Conservation (phyloP, 2,888 invertebrate genomes). For the Lithophane leautieri region DNA sequence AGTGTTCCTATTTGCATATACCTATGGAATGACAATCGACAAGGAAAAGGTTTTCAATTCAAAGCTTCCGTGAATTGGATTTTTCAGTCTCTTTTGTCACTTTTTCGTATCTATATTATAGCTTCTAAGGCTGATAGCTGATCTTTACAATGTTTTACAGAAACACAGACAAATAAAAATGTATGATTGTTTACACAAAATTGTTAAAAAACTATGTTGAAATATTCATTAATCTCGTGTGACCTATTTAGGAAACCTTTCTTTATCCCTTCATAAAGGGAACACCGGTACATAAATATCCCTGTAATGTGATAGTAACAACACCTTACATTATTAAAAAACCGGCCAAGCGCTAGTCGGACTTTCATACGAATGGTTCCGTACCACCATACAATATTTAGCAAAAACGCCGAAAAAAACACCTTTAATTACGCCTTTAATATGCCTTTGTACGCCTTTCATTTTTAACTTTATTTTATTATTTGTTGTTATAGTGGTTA, state of each 20-base stretch:
- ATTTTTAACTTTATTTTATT: no score
- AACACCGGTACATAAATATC: neutral
- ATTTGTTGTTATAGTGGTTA: no score
- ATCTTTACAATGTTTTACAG: neutral
- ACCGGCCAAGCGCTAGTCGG: no score
- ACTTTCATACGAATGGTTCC: no score
- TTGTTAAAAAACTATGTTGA: neutral
- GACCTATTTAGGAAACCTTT: neutral
- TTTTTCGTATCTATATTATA: neutral
- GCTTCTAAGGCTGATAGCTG: no score
- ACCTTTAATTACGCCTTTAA: no score
- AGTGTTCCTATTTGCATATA: neutral
- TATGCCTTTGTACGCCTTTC: no score
- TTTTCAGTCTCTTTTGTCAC: neutral
- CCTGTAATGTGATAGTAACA: neutral
- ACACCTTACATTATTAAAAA: neutral
- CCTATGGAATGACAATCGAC: conserved; percentile 7
- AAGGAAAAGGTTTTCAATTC: conserved; percentile 14
- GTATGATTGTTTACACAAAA: neutral
- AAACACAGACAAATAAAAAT: neutral
- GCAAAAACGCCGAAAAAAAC: no score
- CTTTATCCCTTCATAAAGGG: neutral
- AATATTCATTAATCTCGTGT: neutral
- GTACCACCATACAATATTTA: no score
- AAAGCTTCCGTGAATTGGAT: conserved; percentile 1